A percentile compares a stretch with the other conserved stretches of the same genome.
Evolutionary conservation across 2,888 invertebrate genomes (phyloP).

Genomic region (Thecocarcelia acutangulata): DNA sequence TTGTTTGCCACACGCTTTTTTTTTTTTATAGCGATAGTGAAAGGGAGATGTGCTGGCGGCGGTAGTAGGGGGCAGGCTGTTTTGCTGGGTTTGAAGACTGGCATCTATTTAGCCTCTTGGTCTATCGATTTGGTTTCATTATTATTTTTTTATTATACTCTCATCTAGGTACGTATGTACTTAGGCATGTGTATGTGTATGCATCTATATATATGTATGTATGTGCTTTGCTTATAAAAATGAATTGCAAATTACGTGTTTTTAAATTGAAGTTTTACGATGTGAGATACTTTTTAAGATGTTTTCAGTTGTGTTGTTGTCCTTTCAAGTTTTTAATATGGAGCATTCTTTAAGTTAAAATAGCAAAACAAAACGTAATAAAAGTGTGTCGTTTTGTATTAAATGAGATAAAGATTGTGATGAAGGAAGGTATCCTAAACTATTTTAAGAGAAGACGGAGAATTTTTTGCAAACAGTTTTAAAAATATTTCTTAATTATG

Average conservation of each 20-base stretch:
- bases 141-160: slow-evolving; percentile 1
- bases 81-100: slow-evolving; percentile 52
- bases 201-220: background rate
- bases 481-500: too few species aligned
- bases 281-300: slow-evolving; percentile 77
- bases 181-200: too few species aligned
- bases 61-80: slow-evolving; percentile 8
- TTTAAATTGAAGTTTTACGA: slow-evolving; percentile 80
- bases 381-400: slow-evolving; percentile 35
- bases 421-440: slow-evolving; percentile 37
- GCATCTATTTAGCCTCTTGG: slow-evolving; percentile 52
- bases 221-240: slow-evolving; percentile 59
- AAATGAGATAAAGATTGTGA: slow-evolving; percentile 17
- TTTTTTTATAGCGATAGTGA: background rate
- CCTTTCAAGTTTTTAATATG: slow-evolving; percentile 60
- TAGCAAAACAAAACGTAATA: slow-evolving; percentile 49
- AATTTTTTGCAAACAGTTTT: background rate
- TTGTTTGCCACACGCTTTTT: slow-evolving; percentile 64
- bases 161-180: background rate
- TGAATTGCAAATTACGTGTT: slow-evolving; percentile 80
- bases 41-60: slow-evolving; percentile 5
- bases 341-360: slow-evolving; percentile 54
- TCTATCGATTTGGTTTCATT: slow-evolving; percentile 13
- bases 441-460: too few species aligned
- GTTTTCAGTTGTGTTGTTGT: slow-evolving; percentile 51